These are phyloP conservation scores for Platanista minor DNA, from an alignment of 2,113 vertebrate genomes.

Conservation along the genomic window DNA sequence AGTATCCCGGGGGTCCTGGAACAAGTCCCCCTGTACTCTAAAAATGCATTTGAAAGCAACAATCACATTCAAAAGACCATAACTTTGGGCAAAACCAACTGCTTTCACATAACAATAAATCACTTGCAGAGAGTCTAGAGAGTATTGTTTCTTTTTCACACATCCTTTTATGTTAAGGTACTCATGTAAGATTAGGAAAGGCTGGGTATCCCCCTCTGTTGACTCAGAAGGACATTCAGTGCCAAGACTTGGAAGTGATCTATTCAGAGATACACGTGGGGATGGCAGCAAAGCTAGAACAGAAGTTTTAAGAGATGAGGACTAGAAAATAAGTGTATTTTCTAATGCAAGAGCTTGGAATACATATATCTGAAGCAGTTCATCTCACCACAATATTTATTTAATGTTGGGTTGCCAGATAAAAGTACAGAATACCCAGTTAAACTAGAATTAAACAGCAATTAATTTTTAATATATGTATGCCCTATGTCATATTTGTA, in stretches of 20 bases:
- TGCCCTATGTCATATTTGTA: background rate
- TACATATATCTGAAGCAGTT: background rate
- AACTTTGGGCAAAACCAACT: background rate
- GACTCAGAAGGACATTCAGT: background rate
- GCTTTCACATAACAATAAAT: background rate
- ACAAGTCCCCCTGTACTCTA: background rate
- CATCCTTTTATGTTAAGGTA: background rate
- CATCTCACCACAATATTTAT: background rate
- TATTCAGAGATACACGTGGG: background rate
- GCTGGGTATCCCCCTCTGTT: background rate
- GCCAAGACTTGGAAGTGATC: background rate
- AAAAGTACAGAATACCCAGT: background rate
- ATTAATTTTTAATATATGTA: background rate
- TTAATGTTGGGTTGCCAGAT: background rate
- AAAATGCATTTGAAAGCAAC: conserved; percentile 18
- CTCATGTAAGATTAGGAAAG: background rate
- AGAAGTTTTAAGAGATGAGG: background rate
- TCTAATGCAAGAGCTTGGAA: background rate
- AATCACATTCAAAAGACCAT: conserved; percentile 10
- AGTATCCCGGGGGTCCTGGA: background rate
- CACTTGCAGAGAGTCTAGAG: background rate
- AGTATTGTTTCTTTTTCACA: background rate
- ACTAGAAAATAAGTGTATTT: background rate
- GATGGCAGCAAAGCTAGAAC: background rate
- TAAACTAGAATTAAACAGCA: background rate